Base-by-base conservation (phyloP, 2,113 vertebrate species). In the Pandion haliaetus region DNA sequence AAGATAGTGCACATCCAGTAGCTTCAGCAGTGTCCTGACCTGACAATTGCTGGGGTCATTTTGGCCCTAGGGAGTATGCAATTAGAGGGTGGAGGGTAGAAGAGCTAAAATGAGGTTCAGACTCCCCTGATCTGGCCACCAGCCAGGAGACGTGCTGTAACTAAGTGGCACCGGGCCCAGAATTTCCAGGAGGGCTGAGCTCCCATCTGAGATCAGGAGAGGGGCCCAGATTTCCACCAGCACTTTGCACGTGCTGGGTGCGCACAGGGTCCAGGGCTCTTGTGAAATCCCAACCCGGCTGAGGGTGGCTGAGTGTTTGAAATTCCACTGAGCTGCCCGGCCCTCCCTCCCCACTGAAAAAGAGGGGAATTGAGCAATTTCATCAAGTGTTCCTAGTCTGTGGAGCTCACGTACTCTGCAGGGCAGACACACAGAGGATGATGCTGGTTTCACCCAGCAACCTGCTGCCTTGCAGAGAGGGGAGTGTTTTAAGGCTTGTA, bases 101-200 rank as follows among this genome's bases (percentile, higher is more conserved):
- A 69, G 57, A 58, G 72, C 77, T 24, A 17, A 10, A 36, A 17
- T 5, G 84, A 89, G 88, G 88, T 38, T 91, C 62, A 49, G 87
- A 7, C 87, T 88, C 10, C n/a, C 47, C 45, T 23, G 80, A 36
- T 21, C 49, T 91, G 95, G 88, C 84, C 80, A 67, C 11, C 88
- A 55, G 88, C 95, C 96, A 94, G 90, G 62, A 94, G 93, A 94
- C 82, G 57, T 96, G 97, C 96, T 90, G 94, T 57, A 91, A 92
- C 26, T 7, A 5, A 9, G 92, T 85, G 96, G 95, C 96, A 95
- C 19, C 1, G 1, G 61, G 96, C 95, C 95, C 90, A 71, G 94
- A n/a, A 29, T 76, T 87, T 76, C 84, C 93, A 94, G 95, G 78
- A 93, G 95, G 89, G 81, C n/a, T 17, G 70, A 95, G 86, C 86